Evolutionary conservation across 2,113 vertebrate genomes (phyloP), one percentile per base, ranked within the genome.

Genomic region (Hippoglossus stenolepis): DNA sequence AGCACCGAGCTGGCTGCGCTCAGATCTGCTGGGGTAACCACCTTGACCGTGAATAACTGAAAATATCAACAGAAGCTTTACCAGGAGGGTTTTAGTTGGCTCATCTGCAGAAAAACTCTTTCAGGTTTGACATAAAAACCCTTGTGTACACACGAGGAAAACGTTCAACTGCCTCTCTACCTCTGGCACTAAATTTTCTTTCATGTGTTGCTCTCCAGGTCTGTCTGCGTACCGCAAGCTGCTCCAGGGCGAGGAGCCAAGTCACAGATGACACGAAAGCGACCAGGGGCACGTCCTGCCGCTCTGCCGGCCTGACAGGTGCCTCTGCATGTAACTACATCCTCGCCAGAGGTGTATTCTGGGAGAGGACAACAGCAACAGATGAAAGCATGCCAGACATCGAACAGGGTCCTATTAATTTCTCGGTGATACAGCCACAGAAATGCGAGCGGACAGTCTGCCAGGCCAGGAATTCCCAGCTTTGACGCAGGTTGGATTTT

Each of bases 271-370:
- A 95, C 88, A 87, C 2, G 74, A 73, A 84, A 59, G 70, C 45
- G 10, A 82, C 79, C 73, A 60, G 82, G 83, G 88, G 73, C 80
- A 28, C 12, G 23, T 72, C 84, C 77, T 73, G 73, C 82, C 79
- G 35, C 72, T 74, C 64, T 91, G 90, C 83, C 51, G 84, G 84
- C 90, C 80, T 11, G 85, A 91, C 89, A 91, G 88, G 84, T 93
- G 91, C 85, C 90, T 87, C 87, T 93, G 93, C 80, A 93, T 93
- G 93, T 93, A 89, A 90, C 87, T 4, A 20, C 86, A 86, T 80
- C 67, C 81, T 57, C 75, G 71, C 72, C 72, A 78, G 58, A 83
- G 85, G 82, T 87, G 65, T 86, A 86, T 89, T 90, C 85, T 87
- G 87, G 86, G 86, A 90, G 43, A 60, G 75, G 82, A 88, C 80